Conservation (phyloP, 2,113 vertebrate species). For the Thunnus maccoyii region DNA sequence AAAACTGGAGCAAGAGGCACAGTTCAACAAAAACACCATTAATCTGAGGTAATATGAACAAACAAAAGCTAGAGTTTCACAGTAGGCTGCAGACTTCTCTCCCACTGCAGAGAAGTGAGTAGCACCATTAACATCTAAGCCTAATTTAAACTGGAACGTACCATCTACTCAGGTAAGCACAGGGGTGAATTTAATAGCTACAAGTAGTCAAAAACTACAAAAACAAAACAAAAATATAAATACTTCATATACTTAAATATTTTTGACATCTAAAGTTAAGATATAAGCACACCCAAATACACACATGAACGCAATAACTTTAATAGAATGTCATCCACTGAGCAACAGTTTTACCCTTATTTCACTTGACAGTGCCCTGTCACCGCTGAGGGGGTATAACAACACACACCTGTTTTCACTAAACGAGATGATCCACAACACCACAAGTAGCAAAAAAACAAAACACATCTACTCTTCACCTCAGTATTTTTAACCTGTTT, state of each 20-base stretch:
- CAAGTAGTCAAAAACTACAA: neutral
- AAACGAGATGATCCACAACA: neutral
- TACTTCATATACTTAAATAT: too few species aligned
- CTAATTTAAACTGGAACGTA: neutral
- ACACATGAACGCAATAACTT: too few species aligned
- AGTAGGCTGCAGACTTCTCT: neutral
- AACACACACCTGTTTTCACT: neutral
- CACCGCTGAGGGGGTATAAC: neutral
- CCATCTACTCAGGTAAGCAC: constrained; percentile 12
- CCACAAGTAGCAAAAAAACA: neutral
- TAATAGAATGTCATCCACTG: neutral
- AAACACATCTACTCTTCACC: neutral
- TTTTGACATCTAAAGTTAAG: too few species aligned
- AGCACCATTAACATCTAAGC: neutral
- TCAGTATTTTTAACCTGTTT: neutral
- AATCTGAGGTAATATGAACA: too few species aligned
- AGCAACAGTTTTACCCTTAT: neutral
- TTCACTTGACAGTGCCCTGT: neutral
- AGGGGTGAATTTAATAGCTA: neutral
- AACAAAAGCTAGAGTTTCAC: too few species aligned
- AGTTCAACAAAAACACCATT: too few species aligned
- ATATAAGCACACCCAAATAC: too few species aligned
- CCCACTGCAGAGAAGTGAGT: neutral
- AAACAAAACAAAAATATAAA: neutral
- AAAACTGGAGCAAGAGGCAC: too few species aligned